Base-by-base conservation (phyloP, 2,113 vertebrate genomes). In the Sinosuthora webbiana region DNA sequence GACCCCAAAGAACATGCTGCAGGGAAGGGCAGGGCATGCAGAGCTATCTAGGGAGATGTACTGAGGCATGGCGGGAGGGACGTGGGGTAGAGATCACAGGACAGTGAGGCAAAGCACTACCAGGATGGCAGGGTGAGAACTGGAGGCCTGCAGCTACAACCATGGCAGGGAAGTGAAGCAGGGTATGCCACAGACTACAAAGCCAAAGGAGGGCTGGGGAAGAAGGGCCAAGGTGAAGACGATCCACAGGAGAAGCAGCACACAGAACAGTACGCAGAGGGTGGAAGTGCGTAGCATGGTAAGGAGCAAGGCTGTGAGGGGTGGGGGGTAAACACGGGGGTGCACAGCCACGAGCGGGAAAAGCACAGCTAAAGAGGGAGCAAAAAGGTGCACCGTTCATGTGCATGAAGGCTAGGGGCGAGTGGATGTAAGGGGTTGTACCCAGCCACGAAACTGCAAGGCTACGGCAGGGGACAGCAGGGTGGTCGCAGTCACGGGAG, bases 61-160 rank as follows among this genome's bases (percentile, higher is more conserved):
- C 2, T 3, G 13, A 70, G 28, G 56, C 23, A 41, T 1, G 16
- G 18, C 17, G 12, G 23, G 9, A 2, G 6, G 3, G 5, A 19
- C 35, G 16, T 18, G 19, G 11, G 17, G 25, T 9, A 17, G 6
- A 1, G 27, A 87, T 45, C 39, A 7, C 5, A 63, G 75, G 39
- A 88, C 35, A 39, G 64, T 12, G 13, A 39, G 25, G 31, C 27
- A 63, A 69, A 25, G 47, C 35, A 55, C 25, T 22, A 15, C 3
- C 4, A 17, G 33, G 31, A 10, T 4, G n/a, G 63, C 31, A 71
- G 25, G 28, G 27, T n/a, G 9, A 80, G 11, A 80, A 55, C 23
- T 59, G 49, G 17, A 83, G 10, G 35, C 31, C 25, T 13, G 35
- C 50, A 53, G 65, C 55, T 78, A 60, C 78, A 65, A 59, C 49